Conservation (phyloP, 2,888 invertebrate genomes). For the Dryobota labecula region DNA sequence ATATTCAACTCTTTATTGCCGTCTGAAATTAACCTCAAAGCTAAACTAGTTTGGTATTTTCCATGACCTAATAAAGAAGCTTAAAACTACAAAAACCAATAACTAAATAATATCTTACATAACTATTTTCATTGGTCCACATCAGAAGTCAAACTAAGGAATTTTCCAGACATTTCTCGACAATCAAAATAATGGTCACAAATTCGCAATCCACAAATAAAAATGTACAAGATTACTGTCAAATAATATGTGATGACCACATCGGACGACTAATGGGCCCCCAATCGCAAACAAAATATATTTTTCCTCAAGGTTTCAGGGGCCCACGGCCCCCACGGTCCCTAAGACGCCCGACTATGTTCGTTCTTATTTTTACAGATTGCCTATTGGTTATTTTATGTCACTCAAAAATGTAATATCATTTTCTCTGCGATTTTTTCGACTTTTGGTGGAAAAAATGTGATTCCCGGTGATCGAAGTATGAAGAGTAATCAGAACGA, state of each 20-base stretch:
- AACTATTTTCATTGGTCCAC: conserved; percentile 3
- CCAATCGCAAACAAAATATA: conserved; percentile 46
- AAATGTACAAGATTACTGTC: conserved; percentile 33
- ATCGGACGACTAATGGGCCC: conserved; percentile 47
- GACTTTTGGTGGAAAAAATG: conserved; percentile 15
- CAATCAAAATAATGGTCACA: conserved; percentile 15
- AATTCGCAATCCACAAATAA: conserved; percentile 15
- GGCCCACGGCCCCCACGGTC: not conserved
- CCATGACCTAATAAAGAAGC: not conserved
- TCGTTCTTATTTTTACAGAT: conserved; percentile 47
- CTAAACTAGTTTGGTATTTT: not conserved
- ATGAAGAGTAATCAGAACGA: conserved; percentile 28
- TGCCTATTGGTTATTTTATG: conserved; percentile 51
- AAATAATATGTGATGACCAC: conserved; percentile 28
- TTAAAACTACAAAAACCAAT: not conserved
- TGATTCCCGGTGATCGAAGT: conserved; percentile 29
- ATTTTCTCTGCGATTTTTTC: conserved; percentile 38
- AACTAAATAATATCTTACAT: not conserved
- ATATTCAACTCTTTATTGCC: not conserved
- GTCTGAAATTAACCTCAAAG: not conserved
- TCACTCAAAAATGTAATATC: conserved; percentile 57
- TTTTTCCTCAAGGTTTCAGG: conserved; percentile 45
- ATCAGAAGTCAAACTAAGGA: not conserved
- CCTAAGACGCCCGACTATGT: not conserved
- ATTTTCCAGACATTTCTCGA: conserved; percentile 6